Evolutionary conservation across 1,140 invertebrate species (phyloP), one percentile per base, ranked within the genome.

Genomic region (Apis cerana): DNA sequence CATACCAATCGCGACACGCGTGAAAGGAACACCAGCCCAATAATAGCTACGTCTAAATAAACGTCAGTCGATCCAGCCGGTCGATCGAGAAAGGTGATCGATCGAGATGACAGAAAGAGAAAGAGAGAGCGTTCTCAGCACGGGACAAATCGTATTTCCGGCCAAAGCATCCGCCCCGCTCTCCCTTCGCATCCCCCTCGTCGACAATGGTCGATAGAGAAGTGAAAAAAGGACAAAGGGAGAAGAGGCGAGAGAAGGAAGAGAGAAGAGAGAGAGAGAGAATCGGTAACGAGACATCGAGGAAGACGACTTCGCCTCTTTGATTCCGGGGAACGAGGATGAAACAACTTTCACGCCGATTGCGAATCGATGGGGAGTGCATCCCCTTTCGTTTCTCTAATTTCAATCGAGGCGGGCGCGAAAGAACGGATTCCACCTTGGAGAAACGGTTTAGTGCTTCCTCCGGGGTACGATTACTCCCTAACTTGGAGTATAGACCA

Each of bases 311-410:
- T 68, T 75, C 15, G 27, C 17, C 74, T 15, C 59, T 80, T 80
- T 74, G 69, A 76, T 54, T 58, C 9, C 64, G 4, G 43, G 61
- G 62, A 76, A 4, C 2, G 33, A 7, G 19, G 67, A 48, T 64
- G 75, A 76, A 82, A 82, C 80, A 82, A 59, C 74, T 69, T 68
- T 68, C 43, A 23, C 43, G 50, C 17, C 78, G 58, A 82, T 82
- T 76, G 64, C 43, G 33, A 33, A 43, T 52, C 72, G 23, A 74
- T 62, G 78, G 78, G 17, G 54, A 65, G 33, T n/a, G 74, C 54
- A 50, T 68, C 23, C 27, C 21, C 64, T 43, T 68, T 76, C 64
- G 50, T 82, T 76, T 76, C 74, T 82, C 56, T 76, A 82, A 76
- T 82, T 82, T 68, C 48, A 50, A 65, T 48, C 75, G 48, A 23